Percentiles rank a stretch among this genome's conserved stretches.
Evolutionary conservation across 2,113 vertebrate genomes (phyloP).

Genomic region (Callospermophilus lateralis): DNA sequence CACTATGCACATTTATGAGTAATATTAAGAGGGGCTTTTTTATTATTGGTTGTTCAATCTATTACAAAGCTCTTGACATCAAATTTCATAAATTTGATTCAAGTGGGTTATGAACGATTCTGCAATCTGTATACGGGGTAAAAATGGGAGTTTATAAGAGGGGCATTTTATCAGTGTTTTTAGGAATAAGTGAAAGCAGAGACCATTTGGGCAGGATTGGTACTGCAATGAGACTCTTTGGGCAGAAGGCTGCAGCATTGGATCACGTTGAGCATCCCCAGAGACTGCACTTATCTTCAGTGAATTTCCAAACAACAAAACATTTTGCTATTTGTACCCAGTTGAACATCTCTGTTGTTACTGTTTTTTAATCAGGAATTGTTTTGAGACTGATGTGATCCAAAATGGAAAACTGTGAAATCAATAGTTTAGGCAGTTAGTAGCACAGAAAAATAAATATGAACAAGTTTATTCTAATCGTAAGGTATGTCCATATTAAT

Average conservation of each 20-base stretch:
- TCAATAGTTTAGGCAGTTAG: neutral
- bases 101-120: too few relatives aligned
- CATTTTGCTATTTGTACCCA: neutral
- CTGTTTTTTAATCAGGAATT: neutral
- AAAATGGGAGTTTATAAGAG: neutral
- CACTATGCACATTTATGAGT: neutral
- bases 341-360: neutral
- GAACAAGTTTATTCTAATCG: neutral
- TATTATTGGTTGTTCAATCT: too few relatives aligned
- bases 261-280: conserved; percentile 70
- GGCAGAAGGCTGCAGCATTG: conserved; percentile 87
- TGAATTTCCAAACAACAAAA: neutral
- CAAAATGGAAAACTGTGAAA: neutral
- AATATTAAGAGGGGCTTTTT: accelerated
- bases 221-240: conserved; percentile 79
- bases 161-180: neutral
- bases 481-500: neutral
- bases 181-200: neutral
- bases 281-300: neutral
- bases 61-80: too few relatives aligned
- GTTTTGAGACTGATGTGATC: neutral
- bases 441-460: neutral
- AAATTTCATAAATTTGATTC: too few relatives aligned
- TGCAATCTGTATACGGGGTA: too few relatives aligned
- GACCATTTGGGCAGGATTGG: neutral